Conservation (phyloP, 1,140 invertebrate genomes). For the Drosophila gunungcola region DNA sequence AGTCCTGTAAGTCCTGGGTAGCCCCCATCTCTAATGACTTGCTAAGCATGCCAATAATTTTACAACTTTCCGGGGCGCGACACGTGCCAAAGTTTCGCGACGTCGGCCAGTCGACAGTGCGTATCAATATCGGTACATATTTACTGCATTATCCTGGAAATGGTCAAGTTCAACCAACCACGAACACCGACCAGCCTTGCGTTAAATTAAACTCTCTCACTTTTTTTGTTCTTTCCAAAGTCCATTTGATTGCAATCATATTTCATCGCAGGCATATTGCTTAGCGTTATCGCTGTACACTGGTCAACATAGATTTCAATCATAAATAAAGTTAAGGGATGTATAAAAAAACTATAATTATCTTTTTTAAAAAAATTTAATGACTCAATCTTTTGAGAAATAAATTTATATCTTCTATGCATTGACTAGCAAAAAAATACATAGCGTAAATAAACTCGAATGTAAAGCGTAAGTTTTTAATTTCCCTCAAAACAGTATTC, state of each 20-base stretch:
- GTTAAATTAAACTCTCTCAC: slow-evolving; percentile 83
- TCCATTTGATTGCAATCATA: slow-evolving; percentile 60
- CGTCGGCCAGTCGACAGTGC: slow-evolving; percentile 29
- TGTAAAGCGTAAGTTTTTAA: too few species aligned
- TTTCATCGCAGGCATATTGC: slow-evolving; percentile 59
- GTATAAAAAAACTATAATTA: too few species aligned
- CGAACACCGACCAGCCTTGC: slow-evolving; percentile 65
- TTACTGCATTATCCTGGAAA: slow-evolving; percentile 14
- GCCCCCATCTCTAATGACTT: slow-evolving; percentile 66
- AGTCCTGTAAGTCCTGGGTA: slow-evolving; percentile 3
- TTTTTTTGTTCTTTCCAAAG: slow-evolving; percentile 14
- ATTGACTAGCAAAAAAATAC: too few species aligned
- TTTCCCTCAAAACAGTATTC: too few species aligned
- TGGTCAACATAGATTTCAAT: slow-evolving; percentile 5
- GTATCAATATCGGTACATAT: slow-evolving; percentile 35
- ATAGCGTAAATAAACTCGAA: too few species aligned
- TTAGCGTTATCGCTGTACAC: slow-evolving; percentile 28
- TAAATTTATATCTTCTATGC: too few species aligned
- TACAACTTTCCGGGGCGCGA: slow-evolving; percentile 65
- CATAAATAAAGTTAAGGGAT: not conserved
- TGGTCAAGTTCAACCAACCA: slow-evolving; percentile 71
- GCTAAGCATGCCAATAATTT: slow-evolving; percentile 83
- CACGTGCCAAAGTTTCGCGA: slow-evolving; percentile 77
- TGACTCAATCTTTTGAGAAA: too few species aligned
- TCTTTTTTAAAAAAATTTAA: too few species aligned